These are phyloP conservation scores for Drosophila grimshawi DNA, from an alignment of 1,140 invertebrate species.

Conservation along the genomic window DNA sequence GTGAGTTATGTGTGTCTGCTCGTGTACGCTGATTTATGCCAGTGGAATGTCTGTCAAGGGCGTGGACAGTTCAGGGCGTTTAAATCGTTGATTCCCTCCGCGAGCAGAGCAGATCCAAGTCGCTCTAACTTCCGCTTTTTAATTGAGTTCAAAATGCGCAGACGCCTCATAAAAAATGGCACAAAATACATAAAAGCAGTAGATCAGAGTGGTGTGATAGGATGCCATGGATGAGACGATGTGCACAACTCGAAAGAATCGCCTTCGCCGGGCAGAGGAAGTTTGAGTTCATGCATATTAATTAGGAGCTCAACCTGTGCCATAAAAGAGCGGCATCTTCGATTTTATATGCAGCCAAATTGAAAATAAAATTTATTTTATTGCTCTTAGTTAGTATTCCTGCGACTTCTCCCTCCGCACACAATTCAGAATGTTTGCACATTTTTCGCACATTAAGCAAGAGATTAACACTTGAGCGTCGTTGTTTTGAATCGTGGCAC, in stretches of 20 bases:
- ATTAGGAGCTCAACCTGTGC: constrained; percentile 38
- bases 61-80: constrained; percentile 51
- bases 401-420: background rate
- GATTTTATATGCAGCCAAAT: constrained; percentile 45
- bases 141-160: constrained; percentile 64
- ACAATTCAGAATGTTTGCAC: constrained; percentile 56
- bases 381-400: constrained; percentile 20
- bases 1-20: constrained; percentile 45
- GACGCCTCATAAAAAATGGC: constrained; percentile 37
- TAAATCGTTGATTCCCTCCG: background rate
- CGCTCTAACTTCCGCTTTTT: constrained; percentile 67
- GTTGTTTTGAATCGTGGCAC: constrained; percentile 2
- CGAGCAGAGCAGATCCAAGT: background rate
- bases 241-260: constrained; percentile 33
- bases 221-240: constrained; percentile 11
- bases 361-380: constrained; percentile 54
- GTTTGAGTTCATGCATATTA: constrained; percentile 65
- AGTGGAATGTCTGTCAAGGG: constrained; percentile 77
- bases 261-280: constrained; percentile 21
- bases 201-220: constrained; percentile 25
- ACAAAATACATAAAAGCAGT: constrained; percentile 15
- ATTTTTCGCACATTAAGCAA: constrained; percentile 68
- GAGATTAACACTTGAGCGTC: constrained; percentile 55
- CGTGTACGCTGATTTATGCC: constrained; percentile 67
- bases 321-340: constrained; percentile 34